Evolutionary conservation across 2,113 vertebrate species (phyloP).

Genomic region (Cercopithecus mona): DNA sequence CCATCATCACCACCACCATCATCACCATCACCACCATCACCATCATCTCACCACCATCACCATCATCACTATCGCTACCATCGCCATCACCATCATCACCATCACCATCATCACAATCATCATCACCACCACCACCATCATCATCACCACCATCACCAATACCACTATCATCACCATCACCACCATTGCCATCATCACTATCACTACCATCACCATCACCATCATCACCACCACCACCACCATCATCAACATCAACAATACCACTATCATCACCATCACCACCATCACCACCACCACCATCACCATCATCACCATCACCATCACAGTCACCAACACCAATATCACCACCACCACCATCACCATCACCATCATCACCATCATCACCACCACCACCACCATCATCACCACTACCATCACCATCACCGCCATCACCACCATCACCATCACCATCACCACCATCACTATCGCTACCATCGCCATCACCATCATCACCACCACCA

Average conservation of each 20-base stretch:
- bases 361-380: no score
- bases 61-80: no score
- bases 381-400: no score
- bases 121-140: background rate
- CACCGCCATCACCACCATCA: background rate
- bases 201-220: accelerated
- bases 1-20: background rate
- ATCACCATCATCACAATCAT: background rate
- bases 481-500: background rate
- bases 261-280: accelerated
- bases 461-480: accelerated
- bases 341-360: no score
- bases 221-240: background rate
- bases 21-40: background rate
- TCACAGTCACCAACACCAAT: no score
- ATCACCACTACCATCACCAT: background rate
- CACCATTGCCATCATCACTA: accelerated
- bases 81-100: no score
- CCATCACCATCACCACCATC: background rate
- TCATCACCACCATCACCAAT: no score
- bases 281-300: background rate
- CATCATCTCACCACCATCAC: background rate
- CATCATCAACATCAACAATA: no score
- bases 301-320: no score
- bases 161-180: no score